These are phyloP conservation scores for Mustela nigripes DNA, from an alignment of 2,113 vertebrate genomes.

Conservation along the genomic window DNA sequence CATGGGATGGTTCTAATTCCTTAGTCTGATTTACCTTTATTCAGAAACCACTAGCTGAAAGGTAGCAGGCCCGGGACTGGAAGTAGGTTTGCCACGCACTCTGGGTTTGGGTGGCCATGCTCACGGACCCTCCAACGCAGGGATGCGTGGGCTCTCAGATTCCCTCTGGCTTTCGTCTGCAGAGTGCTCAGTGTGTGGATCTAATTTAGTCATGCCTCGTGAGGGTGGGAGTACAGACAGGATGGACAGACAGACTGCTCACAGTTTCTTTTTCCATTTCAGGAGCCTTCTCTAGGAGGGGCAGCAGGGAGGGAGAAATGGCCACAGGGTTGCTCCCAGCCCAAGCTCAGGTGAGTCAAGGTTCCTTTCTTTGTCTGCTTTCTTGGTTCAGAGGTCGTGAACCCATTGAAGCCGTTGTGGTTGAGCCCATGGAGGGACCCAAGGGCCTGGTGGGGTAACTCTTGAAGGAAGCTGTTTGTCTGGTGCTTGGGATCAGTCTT, in stretches of 20 bases:
- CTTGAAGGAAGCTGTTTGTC: not conserved
- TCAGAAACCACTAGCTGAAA: not conserved
- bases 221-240: not conserved
- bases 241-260: not conserved
- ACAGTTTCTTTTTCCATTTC: not conserved
- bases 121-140: not conserved
- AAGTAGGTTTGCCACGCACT: not conserved
- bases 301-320: constrained; percentile 45
- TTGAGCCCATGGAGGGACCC: not conserved
- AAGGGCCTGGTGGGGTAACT: not conserved
- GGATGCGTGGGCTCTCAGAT: too few relatives aligned
- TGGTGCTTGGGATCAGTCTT: not conserved
- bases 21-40: not conserved
- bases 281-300: constrained; percentile 32
- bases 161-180: not conserved
- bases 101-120: not conserved
- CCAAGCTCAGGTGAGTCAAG: constrained; percentile 66
- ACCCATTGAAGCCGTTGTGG: not conserved
- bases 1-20: not conserved
- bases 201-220: too few relatives aligned
- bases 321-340: constrained; percentile 32
- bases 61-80: not conserved
- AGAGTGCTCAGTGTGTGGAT: not conserved
- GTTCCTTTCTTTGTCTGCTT: not conserved
- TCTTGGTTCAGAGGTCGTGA: not conserved